Base-by-base conservation (phyloP, 2,888 invertebrate species). In the Pycnomerus fuliginosus region DNA sequence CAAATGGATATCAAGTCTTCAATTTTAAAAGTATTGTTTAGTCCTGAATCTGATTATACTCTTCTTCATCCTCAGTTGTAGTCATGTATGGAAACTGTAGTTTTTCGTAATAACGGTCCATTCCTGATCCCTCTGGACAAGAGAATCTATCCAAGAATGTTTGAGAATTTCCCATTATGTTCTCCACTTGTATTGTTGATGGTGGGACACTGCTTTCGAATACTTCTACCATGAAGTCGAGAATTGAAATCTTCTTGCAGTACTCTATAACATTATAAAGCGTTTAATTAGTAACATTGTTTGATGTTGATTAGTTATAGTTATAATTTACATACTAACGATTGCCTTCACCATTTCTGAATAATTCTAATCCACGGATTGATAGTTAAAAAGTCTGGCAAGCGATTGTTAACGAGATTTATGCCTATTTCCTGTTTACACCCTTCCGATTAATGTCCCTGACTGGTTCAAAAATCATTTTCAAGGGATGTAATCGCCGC, bases 121-220 rank as follows among this genome's bases (percentile, higher is more conserved):
- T 58, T 12, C 37, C 42, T 2, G 61, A 53, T n/a, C 61, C 61
- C 15, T 42, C 39, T 1, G 45, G 38, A 39, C 66, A 66, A 1
- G 46, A 3, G 32, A 62, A 65, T 1, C 27, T 44, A 5, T 48
- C 37, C 1, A 44, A 34, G 44, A 66, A 64, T 10, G 30, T 31
- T 24, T 56, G 33, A 2, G 60, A 60, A 48, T 62, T 60, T 5
- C 44, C 41, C 10, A 66, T 43, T 16, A 63, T 56, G 17, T 56
- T 60, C 29, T 61, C 53, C 3, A 65, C 52, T 16, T 59, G 45
- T n/a, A 65, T 34, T 3, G 51, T 36, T 2, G 58, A 31, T 1
- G 66, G 64, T 30, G 64, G 39, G 13, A 44, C 16, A 22, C 50
- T 46, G n/a, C 48, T 50, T 49, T 65, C 65, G 22, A 52, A 59